phyloP scores from a whole-genome alignment of 2,797 vertebrate genomes.

The Dendrocincla tyrannina region DNA sequence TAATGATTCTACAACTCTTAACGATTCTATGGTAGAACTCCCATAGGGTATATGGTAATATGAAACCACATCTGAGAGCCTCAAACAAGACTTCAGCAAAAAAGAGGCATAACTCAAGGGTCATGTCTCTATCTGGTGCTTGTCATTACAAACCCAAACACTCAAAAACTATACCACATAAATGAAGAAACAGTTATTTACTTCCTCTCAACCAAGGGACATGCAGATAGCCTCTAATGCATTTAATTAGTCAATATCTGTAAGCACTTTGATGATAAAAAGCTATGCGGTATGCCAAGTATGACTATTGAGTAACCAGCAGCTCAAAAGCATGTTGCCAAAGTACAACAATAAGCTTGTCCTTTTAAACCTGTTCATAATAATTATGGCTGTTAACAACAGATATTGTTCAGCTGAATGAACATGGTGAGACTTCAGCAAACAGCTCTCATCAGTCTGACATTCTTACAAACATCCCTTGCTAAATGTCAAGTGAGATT shows the following conservation, averaged over 20 bases:
- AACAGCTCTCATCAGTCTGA: conserved; percentile 76
- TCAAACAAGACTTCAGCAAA: neutral
- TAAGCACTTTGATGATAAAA: neutral
- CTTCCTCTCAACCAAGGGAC: neutral
- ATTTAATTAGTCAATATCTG: neutral
- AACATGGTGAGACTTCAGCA: conserved; percentile 53
- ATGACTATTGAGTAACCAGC: neutral
- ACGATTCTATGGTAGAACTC: neutral
- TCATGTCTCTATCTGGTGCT: neutral
- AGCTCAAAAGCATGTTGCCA: conserved; percentile 30
- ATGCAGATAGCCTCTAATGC: neutral
- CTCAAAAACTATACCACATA: neutral
- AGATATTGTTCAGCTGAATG: conserved; percentile 57
- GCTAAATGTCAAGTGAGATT: conserved; percentile 76
- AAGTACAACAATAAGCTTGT: conserved; percentile 57
- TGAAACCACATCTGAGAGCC: neutral
- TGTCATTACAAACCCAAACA: neutral
- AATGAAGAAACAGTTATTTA: neutral
- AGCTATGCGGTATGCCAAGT: neutral
- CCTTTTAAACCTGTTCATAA: conserved; percentile 65
- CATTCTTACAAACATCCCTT: conserved; percentile 72
- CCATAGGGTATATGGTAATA: neutral
- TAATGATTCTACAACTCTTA: neutral
- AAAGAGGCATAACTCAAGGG: neutral
- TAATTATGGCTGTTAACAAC: conserved; percentile 71